phyloP scores from a whole-genome alignment of 1,140 invertebrate species.

The Melipona quadrifasciata region DNA sequence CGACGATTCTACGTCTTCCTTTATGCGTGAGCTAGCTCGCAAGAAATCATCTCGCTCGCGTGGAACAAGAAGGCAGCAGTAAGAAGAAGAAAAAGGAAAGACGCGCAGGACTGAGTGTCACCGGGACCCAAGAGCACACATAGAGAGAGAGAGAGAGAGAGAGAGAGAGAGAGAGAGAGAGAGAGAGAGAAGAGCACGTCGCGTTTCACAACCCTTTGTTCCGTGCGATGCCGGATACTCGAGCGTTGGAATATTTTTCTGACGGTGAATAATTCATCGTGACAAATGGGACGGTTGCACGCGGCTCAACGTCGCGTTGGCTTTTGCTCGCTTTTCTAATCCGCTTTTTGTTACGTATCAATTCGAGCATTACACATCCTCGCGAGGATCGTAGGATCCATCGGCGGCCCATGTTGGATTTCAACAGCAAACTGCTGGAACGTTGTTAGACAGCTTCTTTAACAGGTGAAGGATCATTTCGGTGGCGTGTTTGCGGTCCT shows the following conservation, averaged over 20 bases:
- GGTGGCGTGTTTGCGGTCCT: not conserved
- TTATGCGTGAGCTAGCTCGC: slow-evolving; percentile 16
- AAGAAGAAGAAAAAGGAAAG: slow-evolving; percentile 24
- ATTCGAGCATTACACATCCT: not conserved
- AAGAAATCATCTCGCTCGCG: slow-evolving; percentile 52
- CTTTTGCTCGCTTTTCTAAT: slow-evolving; percentile 10
- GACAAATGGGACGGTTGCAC: slow-evolving; percentile 23
- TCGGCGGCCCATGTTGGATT: not conserved
- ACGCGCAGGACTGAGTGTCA: not conserved
- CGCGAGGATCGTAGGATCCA: not conserved
- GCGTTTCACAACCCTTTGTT: slow-evolving; percentile 34
- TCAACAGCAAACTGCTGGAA: not conserved
- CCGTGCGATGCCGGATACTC: no score
- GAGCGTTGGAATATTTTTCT: slow-evolving; percentile 7
- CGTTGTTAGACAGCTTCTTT: not conserved
- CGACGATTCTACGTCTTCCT: slow-evolving; percentile 21
- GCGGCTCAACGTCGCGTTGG: not conserved
- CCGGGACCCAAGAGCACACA: slow-evolving; percentile 40
- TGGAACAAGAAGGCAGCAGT: slow-evolving; percentile 57
- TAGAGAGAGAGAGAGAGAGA: not conserved
- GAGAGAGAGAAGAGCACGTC: no score
- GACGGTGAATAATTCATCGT: slow-evolving; percentile 29
- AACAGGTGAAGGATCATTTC: not conserved
- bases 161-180: not conserved
- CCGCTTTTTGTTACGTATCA: slow-evolving; percentile 9